Base-by-base conservation (phyloP, 2,113 vertebrate species). In the Notothenia rossii region DNA sequence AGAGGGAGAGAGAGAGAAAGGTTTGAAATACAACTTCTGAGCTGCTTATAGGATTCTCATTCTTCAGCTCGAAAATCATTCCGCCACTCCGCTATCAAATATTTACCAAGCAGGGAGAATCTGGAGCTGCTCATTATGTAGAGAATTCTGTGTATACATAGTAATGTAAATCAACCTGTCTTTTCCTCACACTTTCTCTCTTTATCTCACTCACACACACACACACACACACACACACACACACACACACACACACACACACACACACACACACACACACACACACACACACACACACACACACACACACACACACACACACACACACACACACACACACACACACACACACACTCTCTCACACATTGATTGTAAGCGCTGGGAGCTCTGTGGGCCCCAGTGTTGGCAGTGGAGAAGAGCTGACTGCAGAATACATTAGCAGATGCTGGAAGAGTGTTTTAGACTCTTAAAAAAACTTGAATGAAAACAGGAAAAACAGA, bases 1-100 rank as follows among this genome's bases (percentile, higher is more conserved):
- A 20, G 80, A 75, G 74, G 59, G 74, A 66, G 55, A 60, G 71
- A 20, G 59, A 46, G 60, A 51, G 75, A 61, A 53, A 56, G 74
- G 72, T 62, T 89, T 91, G 86, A 91, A 91, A 92, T 86, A 90
- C 89, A 90, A 79, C 86, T 92, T 91, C 84, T 80, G 82, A 86
- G 79, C 78, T 77, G 82, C 90, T 90, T 84, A 82, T 75, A 66
- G 70, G 80, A 84, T 77, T 77, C 77, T 36, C 81, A 76, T 77
- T 77, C 81, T 87, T 69, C 59, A 13, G 51, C 77, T 80, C 36
- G 70, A 87, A 60, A 90, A 89, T 91, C 91, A 81, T 77, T 87
- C 72, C 54, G 15, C 65, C 1, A 0, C 63, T 84, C 64, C 1
- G 50, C 77, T 80, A 79, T 91, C 89, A 93, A 92, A 93, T 92